These are phyloP conservation scores for Agrochola litura DNA, from an alignment of 2,888 invertebrate genomes.

Conservation along the genomic window DNA sequence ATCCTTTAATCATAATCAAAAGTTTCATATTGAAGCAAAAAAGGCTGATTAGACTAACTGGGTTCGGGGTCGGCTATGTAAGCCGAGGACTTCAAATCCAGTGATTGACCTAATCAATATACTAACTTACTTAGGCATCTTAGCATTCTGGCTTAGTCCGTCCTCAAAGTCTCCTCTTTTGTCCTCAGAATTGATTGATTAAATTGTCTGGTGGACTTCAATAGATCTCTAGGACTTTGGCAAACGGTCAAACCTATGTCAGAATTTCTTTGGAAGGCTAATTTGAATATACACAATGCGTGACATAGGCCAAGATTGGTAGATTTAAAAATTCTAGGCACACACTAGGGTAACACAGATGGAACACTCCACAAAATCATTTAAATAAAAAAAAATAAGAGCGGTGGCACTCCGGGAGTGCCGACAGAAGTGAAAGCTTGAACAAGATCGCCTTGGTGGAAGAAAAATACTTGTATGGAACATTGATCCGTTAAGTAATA, in stretches of 20 bases:
- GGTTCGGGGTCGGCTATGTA: neutral
- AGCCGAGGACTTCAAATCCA: neutral
- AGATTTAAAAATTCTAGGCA: neutral
- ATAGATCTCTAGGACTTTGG: neutral
- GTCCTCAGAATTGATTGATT: slow-evolving; percentile 5
- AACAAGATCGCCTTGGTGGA: too few species aligned
- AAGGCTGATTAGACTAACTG: neutral
- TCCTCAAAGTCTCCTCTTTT: neutral
- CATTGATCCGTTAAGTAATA: too few species aligned
- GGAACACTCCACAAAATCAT: too few species aligned
- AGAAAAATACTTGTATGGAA: too few species aligned
- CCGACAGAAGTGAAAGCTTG: too few species aligned
- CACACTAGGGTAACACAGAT: too few species aligned
- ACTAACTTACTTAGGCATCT: slow-evolving; percentile 1
- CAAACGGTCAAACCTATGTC: slow-evolving; percentile 9
- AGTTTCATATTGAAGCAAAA: neutral
- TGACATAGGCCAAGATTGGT: neutral
- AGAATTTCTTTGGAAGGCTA: neutral
- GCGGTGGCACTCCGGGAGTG: too few species aligned
- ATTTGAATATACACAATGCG: slow-evolving; percentile 17
- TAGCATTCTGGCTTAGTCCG: neutral
- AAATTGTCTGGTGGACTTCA: neutral
- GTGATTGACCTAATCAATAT: neutral
- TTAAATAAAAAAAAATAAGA: too few species aligned
- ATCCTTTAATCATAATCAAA: neutral